Evolutionary conservation across 2,113 vertebrate species (phyloP).

Genomic region (Carassius gibelio): DNA sequence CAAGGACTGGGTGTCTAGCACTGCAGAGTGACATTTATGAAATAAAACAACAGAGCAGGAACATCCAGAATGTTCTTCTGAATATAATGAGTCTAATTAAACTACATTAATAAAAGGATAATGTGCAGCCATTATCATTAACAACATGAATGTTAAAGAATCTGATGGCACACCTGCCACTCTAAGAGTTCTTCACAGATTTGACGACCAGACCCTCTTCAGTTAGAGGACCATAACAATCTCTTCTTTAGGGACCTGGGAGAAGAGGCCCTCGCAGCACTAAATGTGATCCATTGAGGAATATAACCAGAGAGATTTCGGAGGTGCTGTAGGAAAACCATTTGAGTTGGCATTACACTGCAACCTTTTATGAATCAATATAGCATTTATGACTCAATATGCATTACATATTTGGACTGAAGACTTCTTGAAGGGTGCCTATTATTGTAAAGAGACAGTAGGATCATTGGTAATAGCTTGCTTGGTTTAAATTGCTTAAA

Average conservation of each 20-base stretch:
- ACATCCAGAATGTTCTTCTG: background rate
- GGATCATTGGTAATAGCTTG: background rate
- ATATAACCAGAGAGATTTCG: background rate
- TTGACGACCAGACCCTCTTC: constrained; percentile 43
- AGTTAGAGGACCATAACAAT: background rate
- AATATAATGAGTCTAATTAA: background rate
- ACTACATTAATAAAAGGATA: background rate
- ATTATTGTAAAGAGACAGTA: background rate
- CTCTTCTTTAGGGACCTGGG: constrained; percentile 31
- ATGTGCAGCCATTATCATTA: background rate
- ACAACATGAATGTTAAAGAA: constrained; percentile 21
- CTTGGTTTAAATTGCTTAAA: background rate
- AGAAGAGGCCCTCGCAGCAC: constrained; percentile 33
- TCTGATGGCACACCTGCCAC: background rate
- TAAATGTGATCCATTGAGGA: constrained; percentile 17
- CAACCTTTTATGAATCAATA: background rate
- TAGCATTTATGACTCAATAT: background rate
- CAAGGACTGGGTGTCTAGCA: constrained; percentile 4
- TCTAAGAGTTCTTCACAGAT: constrained; percentile 18
- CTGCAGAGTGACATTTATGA: background rate
- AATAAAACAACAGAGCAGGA: constrained; percentile 17
- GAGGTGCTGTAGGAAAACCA: background rate
- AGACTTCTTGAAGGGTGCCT: background rate
- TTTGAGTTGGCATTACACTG: background rate
- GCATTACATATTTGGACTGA: background rate